Conservation (phyloP, 2,888 invertebrate genomes). For the Harmothoe impar region DNA sequence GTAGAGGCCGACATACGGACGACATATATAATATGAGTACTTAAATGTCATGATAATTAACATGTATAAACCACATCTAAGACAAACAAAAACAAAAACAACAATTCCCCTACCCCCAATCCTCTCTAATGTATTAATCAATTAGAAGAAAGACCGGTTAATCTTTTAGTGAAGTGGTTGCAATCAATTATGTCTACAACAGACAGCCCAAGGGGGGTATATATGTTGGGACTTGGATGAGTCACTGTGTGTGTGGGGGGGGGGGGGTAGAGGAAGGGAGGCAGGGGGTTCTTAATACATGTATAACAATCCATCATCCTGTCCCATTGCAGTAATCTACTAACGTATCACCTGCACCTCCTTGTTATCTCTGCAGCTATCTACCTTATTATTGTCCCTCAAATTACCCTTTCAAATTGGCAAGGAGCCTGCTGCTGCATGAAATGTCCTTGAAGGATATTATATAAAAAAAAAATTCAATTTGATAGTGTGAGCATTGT, state of each 20-base stretch:
- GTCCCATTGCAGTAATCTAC: neutral
- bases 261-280: neutral
- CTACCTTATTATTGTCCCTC: neutral
- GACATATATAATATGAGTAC: no score
- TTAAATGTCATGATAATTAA: no score
- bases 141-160: neutral
- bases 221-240: neutral
- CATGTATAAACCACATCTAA: no score
- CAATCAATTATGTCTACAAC: neutral
- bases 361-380: neutral
- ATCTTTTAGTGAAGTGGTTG: neutral
- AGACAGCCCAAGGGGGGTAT: neutral
- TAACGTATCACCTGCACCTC: constrained; percentile 1
- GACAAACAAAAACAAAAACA: neutral
- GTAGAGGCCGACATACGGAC: no score
- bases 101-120: neutral
- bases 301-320: neutral
- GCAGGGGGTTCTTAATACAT: neutral
- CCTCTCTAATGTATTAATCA: neutral
- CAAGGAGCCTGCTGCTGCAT: neutral
- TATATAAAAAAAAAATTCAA: no score
- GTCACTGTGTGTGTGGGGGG: neutral
- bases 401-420: neutral
- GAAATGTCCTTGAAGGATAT: neutral
- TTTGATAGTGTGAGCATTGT: no score